Percentiles rank a stretch among this genome's conserved stretches.
Conservation (phyloP, 1,140 invertebrate species). For the Brachionus sp. region DNA sequence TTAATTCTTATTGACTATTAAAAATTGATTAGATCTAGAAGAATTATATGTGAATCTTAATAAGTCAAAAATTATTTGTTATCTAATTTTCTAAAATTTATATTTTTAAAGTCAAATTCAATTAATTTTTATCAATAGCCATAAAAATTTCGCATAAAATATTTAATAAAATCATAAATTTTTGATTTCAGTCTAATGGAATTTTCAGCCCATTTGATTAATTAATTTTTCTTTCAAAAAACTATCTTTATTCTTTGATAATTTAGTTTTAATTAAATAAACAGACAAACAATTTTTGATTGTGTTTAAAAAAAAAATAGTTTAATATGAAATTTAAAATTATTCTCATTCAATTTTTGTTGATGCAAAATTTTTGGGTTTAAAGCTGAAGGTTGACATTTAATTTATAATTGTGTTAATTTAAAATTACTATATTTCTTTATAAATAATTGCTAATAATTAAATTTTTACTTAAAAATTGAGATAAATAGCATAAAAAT, state of each 20-base stretch:
- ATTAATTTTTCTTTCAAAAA: not conserved
- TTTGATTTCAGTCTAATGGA: not conserved
- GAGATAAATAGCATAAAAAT: too few relatives aligned
- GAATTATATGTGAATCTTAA: not conserved
- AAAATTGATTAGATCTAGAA: slow-evolving; percentile 4
- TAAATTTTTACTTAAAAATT: too few relatives aligned
- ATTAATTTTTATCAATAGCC: not conserved
- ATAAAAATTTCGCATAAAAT: not conserved
- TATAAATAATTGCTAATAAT: too few relatives aligned
- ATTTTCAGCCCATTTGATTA: not conserved
- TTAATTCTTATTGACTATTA: not conserved
- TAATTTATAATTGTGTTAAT: too few relatives aligned
- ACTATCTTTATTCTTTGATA: not conserved
- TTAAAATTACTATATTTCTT: too few relatives aligned
- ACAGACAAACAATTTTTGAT: too few relatives aligned
- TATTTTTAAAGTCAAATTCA: not conserved
- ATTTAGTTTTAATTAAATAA: too few relatives aligned
- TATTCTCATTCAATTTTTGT: too few relatives aligned
- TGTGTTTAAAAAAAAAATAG: too few relatives aligned
- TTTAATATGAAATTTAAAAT: too few relatives aligned
- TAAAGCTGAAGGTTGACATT: too few relatives aligned
- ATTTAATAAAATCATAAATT: not conserved
- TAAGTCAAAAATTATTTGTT: not conserved
- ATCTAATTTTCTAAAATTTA: not conserved
- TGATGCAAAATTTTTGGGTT: too few relatives aligned